These are phyloP conservation scores for Chunga burmeisteri DNA, from an alignment of 2,113 vertebrate genomes.

Conservation along the genomic window DNA sequence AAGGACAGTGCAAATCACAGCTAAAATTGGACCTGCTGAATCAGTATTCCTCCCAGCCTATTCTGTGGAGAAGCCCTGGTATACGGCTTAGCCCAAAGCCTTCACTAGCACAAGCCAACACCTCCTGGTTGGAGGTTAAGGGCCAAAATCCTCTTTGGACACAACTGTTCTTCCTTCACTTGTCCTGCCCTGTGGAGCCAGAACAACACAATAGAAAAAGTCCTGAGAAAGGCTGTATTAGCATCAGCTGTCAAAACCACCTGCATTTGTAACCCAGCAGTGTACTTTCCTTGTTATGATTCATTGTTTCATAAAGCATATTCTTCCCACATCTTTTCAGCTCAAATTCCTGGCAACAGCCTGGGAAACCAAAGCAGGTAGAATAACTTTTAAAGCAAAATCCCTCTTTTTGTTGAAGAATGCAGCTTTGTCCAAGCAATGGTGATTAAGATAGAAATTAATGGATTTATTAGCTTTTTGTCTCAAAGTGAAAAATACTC, in stretches of 20 bases:
- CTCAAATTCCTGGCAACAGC: neutral
- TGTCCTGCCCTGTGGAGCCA: neutral
- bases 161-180: neutral
- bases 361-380: neutral
- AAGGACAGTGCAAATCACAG: neutral
- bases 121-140: neutral
- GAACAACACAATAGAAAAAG: neutral
- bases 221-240: neutral
- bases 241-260: neutral
- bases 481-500: neutral
- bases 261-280: neutral
- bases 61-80: rapidly evolving
- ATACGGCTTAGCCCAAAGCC: neutral
- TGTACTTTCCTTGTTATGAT: neutral
- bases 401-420: neutral
- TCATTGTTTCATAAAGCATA: neutral
- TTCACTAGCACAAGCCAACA: neutral
- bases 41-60: neutral
- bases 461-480: neutral
- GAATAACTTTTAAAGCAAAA: neutral
- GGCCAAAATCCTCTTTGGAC: neutral
- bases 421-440: neutral
- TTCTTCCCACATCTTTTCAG: neutral
- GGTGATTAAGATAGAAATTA: neutral
- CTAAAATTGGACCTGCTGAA: neutral